These are phyloP conservation scores for Limnephilus lunatus DNA, from an alignment of 2,888 invertebrate species.

Conservation along the genomic window DNA sequence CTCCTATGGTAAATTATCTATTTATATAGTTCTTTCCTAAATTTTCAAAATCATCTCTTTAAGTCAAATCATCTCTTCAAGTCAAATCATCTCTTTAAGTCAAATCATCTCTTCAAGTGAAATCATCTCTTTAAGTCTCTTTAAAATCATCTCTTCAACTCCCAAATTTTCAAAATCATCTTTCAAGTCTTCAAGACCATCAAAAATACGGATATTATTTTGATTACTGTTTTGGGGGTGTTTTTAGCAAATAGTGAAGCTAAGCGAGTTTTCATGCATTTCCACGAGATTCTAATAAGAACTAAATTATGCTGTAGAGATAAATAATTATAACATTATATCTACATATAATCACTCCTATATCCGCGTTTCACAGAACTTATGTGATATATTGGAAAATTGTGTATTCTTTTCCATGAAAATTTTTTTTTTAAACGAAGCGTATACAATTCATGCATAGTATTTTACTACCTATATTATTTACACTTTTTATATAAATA, in stretches of 20 bases:
- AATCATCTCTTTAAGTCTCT: too few relatives aligned
- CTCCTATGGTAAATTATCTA: slow-evolving; percentile 70
- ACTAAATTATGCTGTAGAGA: background rate
- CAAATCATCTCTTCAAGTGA: too few relatives aligned
- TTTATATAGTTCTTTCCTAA: background rate
- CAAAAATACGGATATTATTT: background rate
- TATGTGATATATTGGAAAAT: background rate
- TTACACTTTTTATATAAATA: background rate
- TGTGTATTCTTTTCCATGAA: background rate
- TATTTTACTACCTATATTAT: background rate
- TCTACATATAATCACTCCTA: background rate
- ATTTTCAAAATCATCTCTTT: too few relatives aligned
- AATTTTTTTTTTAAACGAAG: background rate
- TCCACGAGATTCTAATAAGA: background rate
- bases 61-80: too few relatives aligned
- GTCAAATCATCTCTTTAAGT: too few relatives aligned
- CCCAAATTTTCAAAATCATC: too few relatives aligned
- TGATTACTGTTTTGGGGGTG: background rate
- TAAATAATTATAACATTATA: background rate
- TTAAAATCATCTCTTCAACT: too few relatives aligned
- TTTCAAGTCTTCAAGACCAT: background rate
- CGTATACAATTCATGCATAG: background rate
- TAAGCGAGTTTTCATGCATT: too few relatives aligned
- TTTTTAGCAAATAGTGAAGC: background rate
- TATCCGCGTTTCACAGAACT: background rate